phyloP scores from a whole-genome alignment of 2,113 vertebrate species.

The Agelaius phoeniceus region DNA sequence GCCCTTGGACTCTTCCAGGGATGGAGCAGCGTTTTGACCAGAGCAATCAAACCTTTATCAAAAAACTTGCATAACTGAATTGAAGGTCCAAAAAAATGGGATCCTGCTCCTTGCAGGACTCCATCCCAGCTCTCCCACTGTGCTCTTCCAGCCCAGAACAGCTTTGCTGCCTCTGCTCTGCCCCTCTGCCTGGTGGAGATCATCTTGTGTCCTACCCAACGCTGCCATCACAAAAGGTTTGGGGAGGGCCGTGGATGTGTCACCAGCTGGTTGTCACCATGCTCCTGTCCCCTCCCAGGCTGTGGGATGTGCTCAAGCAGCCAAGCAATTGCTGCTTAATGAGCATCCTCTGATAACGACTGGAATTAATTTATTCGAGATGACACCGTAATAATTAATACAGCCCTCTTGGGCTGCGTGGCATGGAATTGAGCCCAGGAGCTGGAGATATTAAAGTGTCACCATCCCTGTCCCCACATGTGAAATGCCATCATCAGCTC shows the following conservation, averaged over 20 bases:
- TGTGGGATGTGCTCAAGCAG: neutral
- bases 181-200: neutral
- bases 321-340: neutral
- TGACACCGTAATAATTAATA: conserved; percentile 5
- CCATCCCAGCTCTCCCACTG: neutral
- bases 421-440: neutral
- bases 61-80: neutral
- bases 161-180: neutral
- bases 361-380: neutral
- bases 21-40: neutral
- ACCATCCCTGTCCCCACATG: neutral
- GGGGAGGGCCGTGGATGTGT: neutral
- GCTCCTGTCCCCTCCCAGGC: neutral
- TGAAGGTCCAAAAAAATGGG: neutral
- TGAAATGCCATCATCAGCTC: conserved; percentile 20
- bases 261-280: neutral
- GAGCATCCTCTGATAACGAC: neutral
- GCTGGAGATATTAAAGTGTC: neutral
- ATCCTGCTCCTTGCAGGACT: neutral
- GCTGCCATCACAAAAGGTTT: neutral
- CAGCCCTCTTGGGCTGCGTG: neutral
- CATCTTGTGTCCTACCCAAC: neutral
- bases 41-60: neutral
- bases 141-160: neutral
- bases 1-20: neutral